Conservation (phyloP, 2,888 invertebrate species). For the Cataglyphis livida region DNA sequence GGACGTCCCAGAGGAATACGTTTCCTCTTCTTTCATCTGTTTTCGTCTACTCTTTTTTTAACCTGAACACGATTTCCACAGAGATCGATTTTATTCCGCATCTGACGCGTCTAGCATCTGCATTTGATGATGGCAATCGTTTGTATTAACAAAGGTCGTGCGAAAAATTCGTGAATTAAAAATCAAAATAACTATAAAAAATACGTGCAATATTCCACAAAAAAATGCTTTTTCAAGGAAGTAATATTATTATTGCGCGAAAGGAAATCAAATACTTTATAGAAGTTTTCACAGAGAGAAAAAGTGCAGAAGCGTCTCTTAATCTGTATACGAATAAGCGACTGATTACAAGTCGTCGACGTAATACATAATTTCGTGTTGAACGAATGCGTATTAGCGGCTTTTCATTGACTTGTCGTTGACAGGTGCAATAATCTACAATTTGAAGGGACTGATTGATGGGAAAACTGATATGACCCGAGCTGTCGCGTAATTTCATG, state of each 20-base stretch:
- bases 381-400: conserved; percentile 24
- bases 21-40: conserved; percentile 38
- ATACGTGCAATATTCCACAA: not conserved
- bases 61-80: conserved; percentile 32
- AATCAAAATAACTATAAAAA: not conserved
- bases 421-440: conserved; percentile 53
- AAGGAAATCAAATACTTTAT: not conserved
- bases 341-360: conserved; percentile 36
- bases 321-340: not conserved
- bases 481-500: conserved; percentile 72
- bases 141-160: not conserved
- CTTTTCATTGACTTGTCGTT: conserved; percentile 15
- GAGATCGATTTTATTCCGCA: conserved; percentile 27
- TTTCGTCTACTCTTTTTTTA: conserved; percentile 23
- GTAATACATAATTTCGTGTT: conserved; percentile 56
- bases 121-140: conserved; percentile 31
- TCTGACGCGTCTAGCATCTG: conserved; percentile 7
- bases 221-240: not conserved
- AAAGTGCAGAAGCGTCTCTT: not conserved
- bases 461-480: conserved; percentile 67
- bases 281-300: not conserved
- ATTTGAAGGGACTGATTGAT: conserved; percentile 71
- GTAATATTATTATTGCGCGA: not conserved
- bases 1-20: conserved; percentile 60
- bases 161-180: not conserved